These are phyloP conservation scores for Megalurothrips usitatus DNA, from an alignment of 2,888 invertebrate genomes.

Conservation along the genomic window DNA sequence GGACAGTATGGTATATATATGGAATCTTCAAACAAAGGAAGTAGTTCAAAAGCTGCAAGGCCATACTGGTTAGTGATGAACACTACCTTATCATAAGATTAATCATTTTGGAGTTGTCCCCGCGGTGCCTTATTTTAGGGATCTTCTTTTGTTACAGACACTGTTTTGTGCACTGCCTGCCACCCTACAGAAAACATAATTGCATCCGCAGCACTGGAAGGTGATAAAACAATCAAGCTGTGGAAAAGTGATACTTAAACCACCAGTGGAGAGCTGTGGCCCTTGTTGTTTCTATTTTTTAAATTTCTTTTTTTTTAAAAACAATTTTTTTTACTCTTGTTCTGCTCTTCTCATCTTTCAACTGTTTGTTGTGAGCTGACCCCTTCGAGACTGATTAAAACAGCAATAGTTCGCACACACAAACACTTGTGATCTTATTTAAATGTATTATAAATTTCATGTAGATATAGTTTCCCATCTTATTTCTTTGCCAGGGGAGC, in stretches of 20 bases:
- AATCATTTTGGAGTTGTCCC: conserved; percentile 28
- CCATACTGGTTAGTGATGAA: conserved; percentile 70
- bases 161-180: conserved; percentile 95
- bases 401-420: background rate
- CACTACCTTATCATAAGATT: background rate
- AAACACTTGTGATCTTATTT: no score
- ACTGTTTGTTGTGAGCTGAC: background rate
- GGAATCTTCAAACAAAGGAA: conserved; percentile 99
- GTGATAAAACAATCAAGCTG: conserved; percentile 97
- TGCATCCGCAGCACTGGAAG: conserved; percentile 96
- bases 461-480: no score
- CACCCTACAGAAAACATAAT: conserved; percentile 99
- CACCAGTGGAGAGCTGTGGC: background rate
- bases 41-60: conserved; percentile 96
- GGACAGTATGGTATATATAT: conserved; percentile 97
- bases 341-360: background rate
- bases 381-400: background rate
- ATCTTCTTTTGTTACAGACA: conserved; percentile 53
- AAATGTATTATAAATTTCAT: no score
- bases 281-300: background rate
- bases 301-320: background rate
- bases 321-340: background rate
- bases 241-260: conserved; percentile 94
- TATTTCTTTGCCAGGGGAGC: no score
- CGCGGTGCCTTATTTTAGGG: background rate